Evolutionary conservation across 2,113 vertebrate species (phyloP).

Genomic region (Panurus biarmicus): DNA sequence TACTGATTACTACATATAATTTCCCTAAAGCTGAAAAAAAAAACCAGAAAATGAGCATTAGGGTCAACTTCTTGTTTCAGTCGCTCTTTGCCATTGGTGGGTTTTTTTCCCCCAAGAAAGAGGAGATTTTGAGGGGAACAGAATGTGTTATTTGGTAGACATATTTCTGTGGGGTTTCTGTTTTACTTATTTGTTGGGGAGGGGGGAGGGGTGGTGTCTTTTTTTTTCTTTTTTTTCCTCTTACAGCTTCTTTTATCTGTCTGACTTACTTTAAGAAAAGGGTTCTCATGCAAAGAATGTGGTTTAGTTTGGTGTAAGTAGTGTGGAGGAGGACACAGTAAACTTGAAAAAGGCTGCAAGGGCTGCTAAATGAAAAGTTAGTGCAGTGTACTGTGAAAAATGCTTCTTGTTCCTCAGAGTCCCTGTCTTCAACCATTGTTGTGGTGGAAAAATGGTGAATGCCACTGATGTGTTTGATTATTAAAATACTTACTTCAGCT

Average conservation of each 20-base stretch:
- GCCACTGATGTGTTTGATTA: neutral
- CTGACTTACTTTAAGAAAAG: neutral
- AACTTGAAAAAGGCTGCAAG: neutral
- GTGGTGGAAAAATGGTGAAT: neutral
- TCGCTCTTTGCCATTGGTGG: neutral
- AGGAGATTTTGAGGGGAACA: neutral
- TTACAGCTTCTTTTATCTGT: neutral
- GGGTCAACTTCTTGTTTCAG: neutral
- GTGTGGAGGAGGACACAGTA: neutral
- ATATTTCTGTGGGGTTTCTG: neutral
- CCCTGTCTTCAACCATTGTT: neutral
- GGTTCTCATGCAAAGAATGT: neutral
- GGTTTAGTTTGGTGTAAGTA: neutral
- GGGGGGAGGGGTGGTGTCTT: rapidly evolving
- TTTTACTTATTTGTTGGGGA: no score
- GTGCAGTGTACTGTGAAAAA: neutral
- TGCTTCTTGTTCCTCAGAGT: neutral
- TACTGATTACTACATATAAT: neutral
- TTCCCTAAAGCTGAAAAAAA: neutral
- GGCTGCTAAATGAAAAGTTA: neutral
- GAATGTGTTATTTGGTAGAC: neutral
- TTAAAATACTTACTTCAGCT: neutral
- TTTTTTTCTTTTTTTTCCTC: neutral
- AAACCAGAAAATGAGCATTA: neutral
- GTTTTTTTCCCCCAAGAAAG: neutral